phyloP scores from a whole-genome alignment of 2,113 vertebrate genomes.

The Tenrec ecaudatus region DNA sequence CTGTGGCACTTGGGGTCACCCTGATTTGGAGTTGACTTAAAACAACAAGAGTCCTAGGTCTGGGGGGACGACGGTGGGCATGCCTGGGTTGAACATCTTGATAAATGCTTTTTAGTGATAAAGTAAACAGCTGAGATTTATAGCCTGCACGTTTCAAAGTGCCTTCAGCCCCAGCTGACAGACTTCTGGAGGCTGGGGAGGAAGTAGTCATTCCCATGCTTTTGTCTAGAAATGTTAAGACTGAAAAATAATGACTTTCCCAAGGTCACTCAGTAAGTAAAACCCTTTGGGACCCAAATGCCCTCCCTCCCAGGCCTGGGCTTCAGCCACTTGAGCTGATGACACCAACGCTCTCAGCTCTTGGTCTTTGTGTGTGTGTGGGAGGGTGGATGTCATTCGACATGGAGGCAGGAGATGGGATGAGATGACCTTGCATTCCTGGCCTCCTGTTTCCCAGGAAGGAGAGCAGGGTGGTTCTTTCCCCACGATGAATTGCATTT shows the following conservation, averaged over 20 bases:
- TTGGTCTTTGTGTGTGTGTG: conserved; percentile 22
- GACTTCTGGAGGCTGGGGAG: conserved; percentile 2
- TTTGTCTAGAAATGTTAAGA: conserved; percentile 34
- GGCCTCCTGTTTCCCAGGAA: conserved; percentile 44
- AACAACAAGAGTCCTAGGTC: neutral
- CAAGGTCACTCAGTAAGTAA: neutral
- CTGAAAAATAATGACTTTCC: conserved; percentile 24
- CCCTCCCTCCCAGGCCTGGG: neutral
- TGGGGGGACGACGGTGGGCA: neutral
- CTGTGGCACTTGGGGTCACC: neutral
- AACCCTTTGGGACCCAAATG: neutral
- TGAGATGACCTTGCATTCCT: conserved; percentile 26
- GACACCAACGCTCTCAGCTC: neutral
- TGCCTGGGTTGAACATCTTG: neutral
- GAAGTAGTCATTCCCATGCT: neutral
- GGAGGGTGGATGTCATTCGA: neutral
- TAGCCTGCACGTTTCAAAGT: conserved; percentile 1
- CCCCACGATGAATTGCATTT: neutral
- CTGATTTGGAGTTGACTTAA: neutral
- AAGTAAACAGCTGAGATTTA: conserved; percentile 35
- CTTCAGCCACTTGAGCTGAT: neutral
- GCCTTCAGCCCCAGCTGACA: conserved; percentile 34
- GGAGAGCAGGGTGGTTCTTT: neutral
- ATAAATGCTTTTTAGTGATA: conserved; percentile 38
- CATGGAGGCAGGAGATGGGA: neutral